phyloP scores from a whole-genome alignment of 2,113 vertebrate species.

The Corythaeola cristata region DNA sequence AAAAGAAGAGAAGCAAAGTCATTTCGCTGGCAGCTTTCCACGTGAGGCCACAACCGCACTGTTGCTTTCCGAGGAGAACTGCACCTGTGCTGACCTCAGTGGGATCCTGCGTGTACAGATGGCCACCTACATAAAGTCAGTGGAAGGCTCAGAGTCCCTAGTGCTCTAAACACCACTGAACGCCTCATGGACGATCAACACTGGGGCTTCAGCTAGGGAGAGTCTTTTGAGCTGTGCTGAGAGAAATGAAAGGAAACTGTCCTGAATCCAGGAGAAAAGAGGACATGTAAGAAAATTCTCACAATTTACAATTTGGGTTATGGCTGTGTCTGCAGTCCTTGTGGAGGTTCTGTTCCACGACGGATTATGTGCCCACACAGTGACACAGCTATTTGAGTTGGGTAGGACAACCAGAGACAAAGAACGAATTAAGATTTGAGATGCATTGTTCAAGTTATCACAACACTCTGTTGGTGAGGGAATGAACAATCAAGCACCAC shows the following conservation, averaged over 20 bases:
- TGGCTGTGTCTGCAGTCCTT: neutral
- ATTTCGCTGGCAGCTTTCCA: neutral
- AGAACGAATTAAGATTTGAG: neutral
- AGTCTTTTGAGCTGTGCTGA: neutral
- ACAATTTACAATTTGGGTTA: neutral
- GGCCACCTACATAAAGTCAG: neutral
- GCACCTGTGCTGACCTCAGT: neutral
- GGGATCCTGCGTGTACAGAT: rapidly evolving
- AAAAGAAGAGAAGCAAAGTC: neutral
- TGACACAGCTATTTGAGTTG: rapidly evolving
- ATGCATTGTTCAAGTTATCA: neutral
- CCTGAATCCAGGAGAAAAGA: neutral
- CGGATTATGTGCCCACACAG: neutral
- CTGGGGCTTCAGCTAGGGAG: neutral
- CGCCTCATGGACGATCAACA: rapidly evolving
- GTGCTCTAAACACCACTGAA: neutral
- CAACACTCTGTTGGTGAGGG: neutral
- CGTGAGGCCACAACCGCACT: rapidly evolving
- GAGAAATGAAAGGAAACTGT: neutral
- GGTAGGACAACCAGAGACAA: neutral
- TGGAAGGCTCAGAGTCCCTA: neutral
- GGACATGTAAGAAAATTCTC: neutral
- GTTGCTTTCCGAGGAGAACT: neutral
- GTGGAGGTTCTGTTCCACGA: neutral
- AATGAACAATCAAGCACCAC: neutral